Evolutionary conservation across 1,140 invertebrate species (phyloP), one percentile per base, ranked within the genome.

Genomic region (Monochamus saltuarius): DNA sequence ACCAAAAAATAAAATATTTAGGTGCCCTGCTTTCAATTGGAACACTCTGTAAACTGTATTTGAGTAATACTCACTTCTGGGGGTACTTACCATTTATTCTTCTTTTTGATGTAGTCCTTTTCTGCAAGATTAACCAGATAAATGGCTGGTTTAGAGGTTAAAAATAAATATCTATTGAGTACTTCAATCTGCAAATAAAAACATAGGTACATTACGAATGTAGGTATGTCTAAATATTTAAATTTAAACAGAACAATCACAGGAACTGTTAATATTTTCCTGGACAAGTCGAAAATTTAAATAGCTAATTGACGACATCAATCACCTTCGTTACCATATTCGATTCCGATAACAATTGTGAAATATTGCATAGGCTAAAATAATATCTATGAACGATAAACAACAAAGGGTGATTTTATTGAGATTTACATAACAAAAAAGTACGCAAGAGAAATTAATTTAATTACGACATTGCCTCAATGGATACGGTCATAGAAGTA

Each of bases 101-200:
- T 99, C 81, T 98, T 99, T 67, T 95, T 87, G 70, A 97, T 97
- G 76, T 96, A 99, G 80, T 99, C 97, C 77, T 96, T 97, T 77
- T 99, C 96, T 0, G 96, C 94, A 39, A 99, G 82, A 80, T 99
- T 99, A 0, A 99, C 90, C 52, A 99, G 80, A 78, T 99, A 99
- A 71, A 99, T 91, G 43, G 94, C 91, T 6, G 98, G 98, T 77
- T 99, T 99, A 0, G 96, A 92, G n/a, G 97, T 99, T 16, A 99
- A 80, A 74, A 99, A 97, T 55, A 99, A 80, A 78, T 99, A 90
- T 79, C 95, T 96, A 76, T 99, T 99, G 38, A 99, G 80, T 16
- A 95, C 80, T 80, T 99, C 97, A 79, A 99, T 97, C 95, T 98
- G 79, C 59, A 87, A 80, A 53, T 65, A 69, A 62, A 51, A 42